Conservation (phyloP, 2,888 invertebrate species). For the Hoplodrina blanda region DNA sequence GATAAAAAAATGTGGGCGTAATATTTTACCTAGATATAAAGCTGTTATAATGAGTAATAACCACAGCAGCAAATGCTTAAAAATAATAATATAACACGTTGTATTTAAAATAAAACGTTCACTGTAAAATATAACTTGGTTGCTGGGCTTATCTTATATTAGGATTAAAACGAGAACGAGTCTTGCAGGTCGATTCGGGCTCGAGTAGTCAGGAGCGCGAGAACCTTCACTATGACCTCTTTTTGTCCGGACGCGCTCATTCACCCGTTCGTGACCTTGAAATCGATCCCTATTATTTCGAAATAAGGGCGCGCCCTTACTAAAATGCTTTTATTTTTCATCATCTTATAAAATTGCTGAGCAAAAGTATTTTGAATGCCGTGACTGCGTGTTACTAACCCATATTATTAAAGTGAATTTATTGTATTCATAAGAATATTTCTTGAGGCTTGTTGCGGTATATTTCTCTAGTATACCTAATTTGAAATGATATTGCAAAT, state of each 20-base stretch:
- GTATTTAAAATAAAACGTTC: background rate
- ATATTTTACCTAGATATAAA: background rate
- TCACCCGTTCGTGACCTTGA: constrained; percentile 83
- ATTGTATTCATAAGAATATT: constrained; percentile 20
- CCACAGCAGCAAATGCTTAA: background rate
- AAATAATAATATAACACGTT: background rate
- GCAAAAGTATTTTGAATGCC: constrained; percentile 24
- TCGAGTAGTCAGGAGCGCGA: constrained; percentile 72
- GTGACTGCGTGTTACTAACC: constrained; percentile 24
- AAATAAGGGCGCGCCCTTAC: constrained; percentile 42
- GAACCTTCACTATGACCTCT: constrained; percentile 83
- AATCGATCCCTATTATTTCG: constrained; percentile 71
- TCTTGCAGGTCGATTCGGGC: constrained; percentile 76
- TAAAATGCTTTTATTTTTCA: constrained; percentile 34
- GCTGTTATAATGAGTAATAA: background rate
- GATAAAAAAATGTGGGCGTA: constrained; percentile 24
- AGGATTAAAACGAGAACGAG: constrained; percentile 77
- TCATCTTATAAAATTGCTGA: constrained; percentile 18
- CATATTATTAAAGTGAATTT: constrained; percentile 16
- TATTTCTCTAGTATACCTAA: background rate
- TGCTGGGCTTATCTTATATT: constrained; percentile 26
- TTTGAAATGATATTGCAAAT: constrained; percentile 9
- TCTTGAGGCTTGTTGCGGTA: background rate
- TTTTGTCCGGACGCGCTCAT: constrained; percentile 82
- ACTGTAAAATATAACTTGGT: constrained; percentile 11